Evolutionary conservation across 2,888 invertebrate species (phyloP).

Genomic region (Diadegma fenestrale): DNA sequence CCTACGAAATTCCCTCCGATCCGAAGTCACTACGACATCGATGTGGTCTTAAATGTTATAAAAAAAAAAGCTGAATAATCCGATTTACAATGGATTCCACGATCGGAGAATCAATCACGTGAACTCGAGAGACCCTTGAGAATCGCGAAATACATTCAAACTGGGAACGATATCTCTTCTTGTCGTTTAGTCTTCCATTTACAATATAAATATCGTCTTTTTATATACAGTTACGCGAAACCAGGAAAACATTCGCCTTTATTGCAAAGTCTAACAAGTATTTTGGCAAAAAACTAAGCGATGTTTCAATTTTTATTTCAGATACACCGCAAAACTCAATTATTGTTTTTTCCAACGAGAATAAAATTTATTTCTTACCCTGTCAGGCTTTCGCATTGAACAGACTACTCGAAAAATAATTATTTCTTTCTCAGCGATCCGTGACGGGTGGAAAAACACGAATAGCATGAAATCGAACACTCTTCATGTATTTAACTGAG

Average conservation of each 20-base stretch:
- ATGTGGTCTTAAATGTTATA: conserved; percentile 30
- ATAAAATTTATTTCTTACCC: neutral
- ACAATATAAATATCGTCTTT: neutral
- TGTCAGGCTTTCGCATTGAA: neutral
- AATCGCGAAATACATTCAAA: neutral
- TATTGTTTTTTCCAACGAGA: neutral
- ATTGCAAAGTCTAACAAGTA: neutral
- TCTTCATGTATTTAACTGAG: neutral
- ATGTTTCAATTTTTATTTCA: neutral
- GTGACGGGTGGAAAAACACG: neutral
- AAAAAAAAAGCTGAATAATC: conserved; percentile 22
- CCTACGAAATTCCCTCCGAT: conserved; percentile 7
- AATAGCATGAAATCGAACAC: conserved; percentile 5
- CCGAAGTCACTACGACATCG: neutral
- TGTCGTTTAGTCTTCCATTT: neutral
- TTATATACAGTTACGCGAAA: neutral
- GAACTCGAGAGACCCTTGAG: conserved; percentile 55
- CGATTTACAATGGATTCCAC: conserved; percentile 47
- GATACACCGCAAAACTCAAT: neutral
- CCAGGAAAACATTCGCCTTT: neutral
- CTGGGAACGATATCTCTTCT: neutral
- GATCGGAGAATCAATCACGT: conserved; percentile 69
- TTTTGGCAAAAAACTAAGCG: neutral
- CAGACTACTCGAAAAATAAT: neutral
- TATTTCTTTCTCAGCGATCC: neutral